phyloP scores from a whole-genome alignment of 2,797 vertebrate genomes.

The Carduelis carduelis region DNA sequence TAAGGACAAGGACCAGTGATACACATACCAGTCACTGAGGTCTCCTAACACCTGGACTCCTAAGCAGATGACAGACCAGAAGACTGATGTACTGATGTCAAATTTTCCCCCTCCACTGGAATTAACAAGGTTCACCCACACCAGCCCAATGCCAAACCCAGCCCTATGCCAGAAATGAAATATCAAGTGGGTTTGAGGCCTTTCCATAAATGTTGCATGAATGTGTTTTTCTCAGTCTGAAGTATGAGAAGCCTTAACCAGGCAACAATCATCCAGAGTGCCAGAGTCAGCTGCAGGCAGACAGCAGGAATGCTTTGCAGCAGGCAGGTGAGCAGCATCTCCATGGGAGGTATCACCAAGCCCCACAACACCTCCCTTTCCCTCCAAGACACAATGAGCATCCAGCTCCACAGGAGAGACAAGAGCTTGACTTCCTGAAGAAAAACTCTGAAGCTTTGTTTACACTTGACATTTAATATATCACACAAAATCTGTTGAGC shows the following conservation, averaged over 20 bases:
- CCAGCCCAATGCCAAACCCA: neutral
- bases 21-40: neutral
- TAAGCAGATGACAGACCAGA: neutral
- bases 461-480: neutral
- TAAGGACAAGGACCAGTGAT: neutral
- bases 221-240: neutral
- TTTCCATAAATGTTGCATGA: neutral
- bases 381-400: neutral
- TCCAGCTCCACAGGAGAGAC: neutral
- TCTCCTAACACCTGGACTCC: neutral
- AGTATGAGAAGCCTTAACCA: neutral
- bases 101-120: neutral
- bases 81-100: neutral
- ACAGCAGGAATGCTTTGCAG: neutral
- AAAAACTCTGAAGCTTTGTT: neutral
- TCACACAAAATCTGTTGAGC: neutral
- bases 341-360: neutral
- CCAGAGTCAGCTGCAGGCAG: neutral
- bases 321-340: neutral
- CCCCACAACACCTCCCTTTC: neutral
- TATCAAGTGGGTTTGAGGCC: neutral
- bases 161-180: neutral
- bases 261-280: neutral
- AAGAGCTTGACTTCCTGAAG: neutral
- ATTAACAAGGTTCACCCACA: rapidly evolving